Conservation (phyloP, 2,113 vertebrate genomes). For the Anoplopoma fimbria region DNA sequence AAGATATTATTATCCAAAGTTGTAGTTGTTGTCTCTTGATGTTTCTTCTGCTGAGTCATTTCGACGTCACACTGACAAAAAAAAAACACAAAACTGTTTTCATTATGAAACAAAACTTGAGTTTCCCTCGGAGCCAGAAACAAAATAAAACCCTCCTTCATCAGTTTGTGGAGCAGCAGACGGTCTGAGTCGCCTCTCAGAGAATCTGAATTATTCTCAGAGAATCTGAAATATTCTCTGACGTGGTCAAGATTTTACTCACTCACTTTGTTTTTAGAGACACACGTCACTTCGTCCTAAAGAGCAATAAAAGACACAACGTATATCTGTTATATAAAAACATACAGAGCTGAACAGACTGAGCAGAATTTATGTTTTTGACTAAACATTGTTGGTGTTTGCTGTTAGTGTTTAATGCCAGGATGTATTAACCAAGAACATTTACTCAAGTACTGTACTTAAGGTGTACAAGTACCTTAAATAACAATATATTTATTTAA, state of each 20-base stretch:
- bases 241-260: constrained; percentile 37
- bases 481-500: neutral
- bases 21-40: neutral
- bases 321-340: neutral
- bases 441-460: neutral
- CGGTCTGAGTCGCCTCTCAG: neutral
- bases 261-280: constrained; percentile 35
- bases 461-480: neutral
- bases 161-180: constrained; percentile 12
- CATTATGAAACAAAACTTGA: no score
- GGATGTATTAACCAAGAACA: neutral
- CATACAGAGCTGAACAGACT: neutral
- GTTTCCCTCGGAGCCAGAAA: neutral
- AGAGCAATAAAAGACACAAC: neutral
- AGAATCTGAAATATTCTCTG: constrained; percentile 45
- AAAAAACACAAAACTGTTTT: neutral
- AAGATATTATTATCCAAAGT: neutral
- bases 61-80: constrained; percentile 6
- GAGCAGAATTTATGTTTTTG: no score
- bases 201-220: constrained; percentile 45
- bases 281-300: neutral
- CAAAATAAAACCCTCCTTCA: constrained; percentile 2
- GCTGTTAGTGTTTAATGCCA: neutral
- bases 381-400: no score
- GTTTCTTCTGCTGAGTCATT: neutral